Conservation (phyloP, 1,140 invertebrate species). For the Stenopsyche tienmushanensis region DNA sequence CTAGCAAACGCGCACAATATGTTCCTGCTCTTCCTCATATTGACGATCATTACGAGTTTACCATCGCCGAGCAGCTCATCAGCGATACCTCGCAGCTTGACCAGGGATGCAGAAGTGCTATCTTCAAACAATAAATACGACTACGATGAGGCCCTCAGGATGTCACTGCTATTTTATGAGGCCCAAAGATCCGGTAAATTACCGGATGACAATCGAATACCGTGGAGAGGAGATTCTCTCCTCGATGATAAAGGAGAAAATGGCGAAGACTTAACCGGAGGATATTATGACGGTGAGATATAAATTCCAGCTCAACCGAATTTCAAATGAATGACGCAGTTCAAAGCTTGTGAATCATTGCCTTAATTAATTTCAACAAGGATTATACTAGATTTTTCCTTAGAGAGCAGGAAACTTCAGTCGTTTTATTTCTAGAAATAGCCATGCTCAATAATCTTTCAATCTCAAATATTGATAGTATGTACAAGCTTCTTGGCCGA, state of each 20-base stretch:
- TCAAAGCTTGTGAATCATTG: too few species aligned
- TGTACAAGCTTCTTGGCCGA: too few species aligned
- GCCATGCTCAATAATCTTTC: too few species aligned
- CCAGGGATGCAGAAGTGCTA: conserved; percentile 4
- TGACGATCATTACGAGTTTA: conserved; percentile 5
- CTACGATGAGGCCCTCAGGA: conserved; percentile 56
- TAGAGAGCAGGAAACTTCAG: too few species aligned
- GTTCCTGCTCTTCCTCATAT: not conserved
- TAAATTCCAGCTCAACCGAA: not conserved
- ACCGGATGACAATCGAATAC: conserved; percentile 57
- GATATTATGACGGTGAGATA: conserved; percentile 66
- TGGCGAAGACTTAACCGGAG: conserved; percentile 64
- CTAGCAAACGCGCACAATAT: not conserved
- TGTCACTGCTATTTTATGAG: conserved; percentile 66
- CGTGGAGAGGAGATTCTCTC: conserved; percentile 63
- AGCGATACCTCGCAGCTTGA: conserved; percentile 6
- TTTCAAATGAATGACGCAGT: conserved; percentile 1
- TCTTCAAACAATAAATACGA: conserved; percentile 44
- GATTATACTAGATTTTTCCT: too few species aligned
- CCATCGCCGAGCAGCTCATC: conserved; percentile 12
- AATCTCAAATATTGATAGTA: too few species aligned
- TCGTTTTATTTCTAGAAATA: too few species aligned
- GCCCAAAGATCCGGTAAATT: conserved; percentile 66
- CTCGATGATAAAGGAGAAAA: conserved; percentile 56
- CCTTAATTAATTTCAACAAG: too few species aligned